Percentiles rank a stretch among this genome's conserved stretches.
These are phyloP conservation scores for Philhelius pedissequus DNA, from an alignment of 2,888 invertebrate genomes.

Conservation along the genomic window DNA sequence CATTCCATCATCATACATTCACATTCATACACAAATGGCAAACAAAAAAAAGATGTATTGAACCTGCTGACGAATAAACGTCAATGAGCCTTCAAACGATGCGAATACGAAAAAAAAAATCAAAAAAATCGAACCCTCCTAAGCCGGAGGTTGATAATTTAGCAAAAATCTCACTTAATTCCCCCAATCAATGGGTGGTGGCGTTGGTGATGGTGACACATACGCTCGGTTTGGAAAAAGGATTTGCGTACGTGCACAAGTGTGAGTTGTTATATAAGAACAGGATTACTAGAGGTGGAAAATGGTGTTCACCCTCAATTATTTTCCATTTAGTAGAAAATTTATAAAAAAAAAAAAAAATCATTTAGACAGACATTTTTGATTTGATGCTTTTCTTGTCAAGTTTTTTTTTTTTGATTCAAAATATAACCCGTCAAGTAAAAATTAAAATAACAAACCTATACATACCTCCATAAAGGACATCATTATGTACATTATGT, in stretches of 20 bases:
- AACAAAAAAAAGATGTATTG: background rate
- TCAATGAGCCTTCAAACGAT: conserved; percentile 48
- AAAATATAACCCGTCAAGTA: background rate
- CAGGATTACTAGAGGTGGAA: conserved; percentile 58
- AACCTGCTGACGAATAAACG: conserved; percentile 57
- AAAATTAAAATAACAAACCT: background rate
- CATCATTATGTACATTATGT: background rate
- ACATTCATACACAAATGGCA: background rate
- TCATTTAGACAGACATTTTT: conserved; percentile 38
- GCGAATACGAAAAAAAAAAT: background rate
- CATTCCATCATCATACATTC: background rate
- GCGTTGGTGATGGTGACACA: conserved; percentile 25
- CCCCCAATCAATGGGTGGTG: conserved; percentile 55
- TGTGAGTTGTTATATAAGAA: conserved; percentile 6
- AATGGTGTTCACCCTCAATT: conserved; percentile 63
- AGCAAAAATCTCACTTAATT: conserved; percentile 60
- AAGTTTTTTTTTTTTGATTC: background rate
- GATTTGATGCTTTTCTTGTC: background rate
- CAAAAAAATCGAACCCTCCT: conserved; percentile 2
- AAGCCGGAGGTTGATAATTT: conserved; percentile 58
- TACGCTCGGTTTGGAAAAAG: conserved; percentile 2
- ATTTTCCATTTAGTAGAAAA: conserved; percentile 55
- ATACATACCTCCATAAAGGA: background rate
- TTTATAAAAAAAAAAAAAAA: conserved; percentile 4
- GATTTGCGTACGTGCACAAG: conserved; percentile 38